Base-by-base conservation (phyloP, 64 coral and sea anemone species). In the Actinia equina region DNA sequence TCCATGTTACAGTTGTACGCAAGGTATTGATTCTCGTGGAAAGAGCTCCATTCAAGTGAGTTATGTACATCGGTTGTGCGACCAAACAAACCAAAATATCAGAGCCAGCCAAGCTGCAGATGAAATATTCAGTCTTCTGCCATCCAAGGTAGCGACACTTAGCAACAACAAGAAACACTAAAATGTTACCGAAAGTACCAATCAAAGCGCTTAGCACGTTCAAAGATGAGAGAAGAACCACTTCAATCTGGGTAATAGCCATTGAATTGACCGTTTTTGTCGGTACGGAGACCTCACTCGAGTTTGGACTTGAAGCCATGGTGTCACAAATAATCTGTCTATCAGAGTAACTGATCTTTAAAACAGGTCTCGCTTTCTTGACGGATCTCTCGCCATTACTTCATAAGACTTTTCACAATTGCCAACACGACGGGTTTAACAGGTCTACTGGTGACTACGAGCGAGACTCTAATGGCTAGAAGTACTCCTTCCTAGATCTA, bases 51-150 rank as follows among this genome's bases (percentile, higher is more conserved):
- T 90, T 80, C 27, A 97, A 53, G 30, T 87, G 83, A 4, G 55
- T n/a, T 26, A 91, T 61, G 26, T 97, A 97, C 94, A 97, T 88
- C 3, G 94, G 94, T 57, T 97, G 94, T 12, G 91, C 91, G 6
- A 93, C 13, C 9, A 77, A 15, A 43, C 94, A 97, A 20, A 97
- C 94, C 4, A 85, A 8, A 67, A 93, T 44, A 43, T 97, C 94
- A 4, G 94, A 84, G 4, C 88, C 80, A 43, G 94, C 94, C 52
- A 97, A 85, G 41, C 88, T 97, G 6, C 85, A 87, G 43, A 97
- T 84, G 79, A 97, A 89, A 14, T 93, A 83, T 46, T 97, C 94
- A 12, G 94, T 84, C 53, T 89, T 90, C 23, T 86, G 82, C 41
- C 94, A 83, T n/a, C 90, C 90, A 7, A 97, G 59, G 42, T 93